Base-by-base conservation (phyloP, 2,113 vertebrate species). In the Leptobrachium ailaonicum region DNA sequence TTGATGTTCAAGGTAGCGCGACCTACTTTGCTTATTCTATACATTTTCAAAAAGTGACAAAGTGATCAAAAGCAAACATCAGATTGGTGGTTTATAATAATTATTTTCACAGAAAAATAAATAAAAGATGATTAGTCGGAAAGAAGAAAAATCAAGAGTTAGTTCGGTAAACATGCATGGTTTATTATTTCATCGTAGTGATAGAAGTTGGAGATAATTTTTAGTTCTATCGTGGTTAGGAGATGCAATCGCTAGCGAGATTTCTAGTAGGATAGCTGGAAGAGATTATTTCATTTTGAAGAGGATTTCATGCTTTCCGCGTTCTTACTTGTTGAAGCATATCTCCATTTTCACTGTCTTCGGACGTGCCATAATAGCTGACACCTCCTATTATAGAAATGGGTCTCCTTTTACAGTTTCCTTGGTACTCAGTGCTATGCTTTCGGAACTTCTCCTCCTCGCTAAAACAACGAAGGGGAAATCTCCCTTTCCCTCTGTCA, bases 301-400 rank as follows among this genome's bases (percentile, higher is more conserved):
- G 86, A 78, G 75, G 83, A 50, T 84, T 73, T 82, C 69, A 85
- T 85, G 79, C 72, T 70, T 72, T 41, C 64, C 86, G 83, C 77
- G 80, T 87, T 87, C 98, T 97, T 96, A 99, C 98, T 93, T 95
- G 95, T 83, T 94, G 90, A 81, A 95, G 90, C 71, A 90, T 87
- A 82, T 87, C 90, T 76, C 94, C 94, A 71, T 92, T 92, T 73
- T 96, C 93, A 82, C 92, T 94, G 2, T 83, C 81, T 2, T 92
- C 92, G 70, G 84, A 66, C 2, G 86, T 88, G 54, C 86, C 86
- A 80, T 93, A 97, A 84, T 95, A 86, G 88, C 91, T 92, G 83
- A 91, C 91, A 42, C 92, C 94, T 83, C 95, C 98, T 63, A 96
- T 96, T 76, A 97, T 90, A 0, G 98, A 98, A 82, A 96, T 86